Percentiles rank a stretch among this genome's conserved stretches.
Evolutionary conservation across 2,797 vertebrate species (phyloP).

Genomic region (Lutjanus campechanus): DNA sequence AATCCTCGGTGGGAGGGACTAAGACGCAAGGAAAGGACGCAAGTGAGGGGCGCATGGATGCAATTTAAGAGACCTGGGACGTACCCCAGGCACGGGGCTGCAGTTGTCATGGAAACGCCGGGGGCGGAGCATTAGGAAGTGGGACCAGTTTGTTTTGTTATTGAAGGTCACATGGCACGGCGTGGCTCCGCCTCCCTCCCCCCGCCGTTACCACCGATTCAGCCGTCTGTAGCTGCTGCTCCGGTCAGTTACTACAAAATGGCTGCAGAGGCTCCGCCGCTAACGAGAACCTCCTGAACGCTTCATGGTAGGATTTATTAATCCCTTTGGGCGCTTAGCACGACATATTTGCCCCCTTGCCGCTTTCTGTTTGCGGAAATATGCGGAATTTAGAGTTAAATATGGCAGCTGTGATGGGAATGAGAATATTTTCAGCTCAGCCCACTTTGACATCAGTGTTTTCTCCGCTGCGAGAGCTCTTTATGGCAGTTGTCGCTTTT

Average conservation of each 20-base stretch:
- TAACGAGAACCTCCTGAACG: constrained; percentile 77
- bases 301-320: constrained; percentile 77
- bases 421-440: constrained; percentile 52
- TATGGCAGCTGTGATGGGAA: constrained; percentile 24
- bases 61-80: too few species aligned
- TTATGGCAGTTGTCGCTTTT: constrained; percentile 16
- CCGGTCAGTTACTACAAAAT: constrained; percentile 90
- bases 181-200: constrained; percentile 73
- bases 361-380: background rate
- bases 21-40: too few species aligned
- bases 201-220: constrained; percentile 81
- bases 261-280: constrained; percentile 85
- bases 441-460: constrained; percentile 75
- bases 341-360: background rate
- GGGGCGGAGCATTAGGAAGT: constrained; percentile 63
- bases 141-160: constrained; percentile 85
- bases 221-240: constrained; percentile 81
- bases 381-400: constrained; percentile 18
- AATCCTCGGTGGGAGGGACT: too few species aligned
- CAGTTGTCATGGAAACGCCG: constrained; percentile 84
- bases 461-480: constrained; percentile 36
- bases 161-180: constrained; percentile 83
- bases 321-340: background rate
- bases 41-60: too few species aligned
- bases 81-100: constrained; percentile 31